These are phyloP conservation scores for Lepidostoma basale DNA, from an alignment of 1,140 invertebrate species.

Conservation along the genomic window DNA sequence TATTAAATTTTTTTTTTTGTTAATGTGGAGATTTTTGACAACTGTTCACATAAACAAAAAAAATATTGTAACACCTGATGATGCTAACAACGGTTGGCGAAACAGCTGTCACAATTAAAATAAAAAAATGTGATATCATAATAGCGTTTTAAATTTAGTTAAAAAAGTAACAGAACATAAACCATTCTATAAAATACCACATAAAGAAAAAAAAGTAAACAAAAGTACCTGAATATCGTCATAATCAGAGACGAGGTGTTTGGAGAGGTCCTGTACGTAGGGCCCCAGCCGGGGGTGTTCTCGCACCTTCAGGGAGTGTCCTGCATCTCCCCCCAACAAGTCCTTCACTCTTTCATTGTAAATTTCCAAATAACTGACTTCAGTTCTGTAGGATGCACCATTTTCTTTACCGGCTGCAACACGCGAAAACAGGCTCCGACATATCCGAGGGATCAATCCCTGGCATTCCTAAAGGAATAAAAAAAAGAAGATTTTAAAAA, in stretches of 20 bases:
- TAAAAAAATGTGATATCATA: no score
- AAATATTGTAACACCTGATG: no score
- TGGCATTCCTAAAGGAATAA: slow-evolving; percentile 68
- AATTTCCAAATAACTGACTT: slow-evolving; percentile 89
- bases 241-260: slow-evolving; percentile 85
- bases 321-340: slow-evolving; percentile 71
- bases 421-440: slow-evolving; percentile 75
- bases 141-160: no score
- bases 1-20: no score
- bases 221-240: slow-evolving; percentile 79
- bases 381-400: slow-evolving; percentile 81
- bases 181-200: neutral
- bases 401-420: slow-evolving; percentile 80
- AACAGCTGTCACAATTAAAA: no score
- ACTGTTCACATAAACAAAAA: no score
- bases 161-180: no score
- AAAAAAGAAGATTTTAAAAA: neutral
- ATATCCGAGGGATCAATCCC: slow-evolving; percentile 88
- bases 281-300: slow-evolving; percentile 92
- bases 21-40: no score
- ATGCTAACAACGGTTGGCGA: no score
- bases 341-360: slow-evolving; percentile 93
- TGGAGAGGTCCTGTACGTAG: slow-evolving; percentile 90
- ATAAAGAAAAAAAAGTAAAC: neutral
- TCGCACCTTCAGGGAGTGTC: slow-evolving; percentile 80